A percentile compares a stretch with the other conserved stretches of the same genome.
Evolutionary conservation across 2,888 invertebrate species (phyloP).

Genomic region (Mechanitis mazaeus): DNA sequence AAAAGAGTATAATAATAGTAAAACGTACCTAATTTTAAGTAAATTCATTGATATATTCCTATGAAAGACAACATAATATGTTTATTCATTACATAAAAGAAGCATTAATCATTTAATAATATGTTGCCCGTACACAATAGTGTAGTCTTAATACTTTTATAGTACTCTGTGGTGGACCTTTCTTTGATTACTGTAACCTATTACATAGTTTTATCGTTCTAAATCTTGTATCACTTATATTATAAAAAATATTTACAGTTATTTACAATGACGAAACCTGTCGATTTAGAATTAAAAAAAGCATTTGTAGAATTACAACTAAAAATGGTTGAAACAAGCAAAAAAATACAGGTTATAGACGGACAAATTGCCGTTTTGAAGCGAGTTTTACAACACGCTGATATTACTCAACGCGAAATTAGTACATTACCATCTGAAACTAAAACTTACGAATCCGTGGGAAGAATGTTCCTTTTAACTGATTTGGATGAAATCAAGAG

Average conservation of each 20-base stretch:
- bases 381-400: slow-evolving; percentile 81
- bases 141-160: too few species aligned
- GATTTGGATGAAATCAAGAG: slow-evolving; percentile 79
- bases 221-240: neutral
- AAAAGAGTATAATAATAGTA: too few species aligned
- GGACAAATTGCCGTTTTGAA: slow-evolving; percentile 84
- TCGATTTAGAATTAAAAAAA: slow-evolving; percentile 79
- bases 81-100: too few species aligned
- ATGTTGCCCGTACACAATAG: too few species aligned
- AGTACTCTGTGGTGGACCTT: too few species aligned
- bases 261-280: slow-evolving; percentile 62
- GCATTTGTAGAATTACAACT: slow-evolving; percentile 89
- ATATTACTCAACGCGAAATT: slow-evolving; percentile 82
- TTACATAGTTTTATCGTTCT: neutral
- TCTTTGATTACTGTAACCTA: neutral
- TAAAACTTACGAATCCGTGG: slow-evolving; percentile 87
- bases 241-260: neutral
- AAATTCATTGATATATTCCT: too few species aligned
- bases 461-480: slow-evolving; percentile 88
- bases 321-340: slow-evolving; percentile 87
- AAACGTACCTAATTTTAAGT: too few species aligned
- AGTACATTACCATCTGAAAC: slow-evolving; percentile 78
- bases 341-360: slow-evolving; percentile 87
- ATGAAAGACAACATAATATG: too few species aligned
- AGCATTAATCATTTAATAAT: too few species aligned